A percentile compares a stretch with the other conserved stretches of the same genome.
Conservation (phyloP, 2,797 vertebrate species). For the Poliocrania exsul region DNA sequence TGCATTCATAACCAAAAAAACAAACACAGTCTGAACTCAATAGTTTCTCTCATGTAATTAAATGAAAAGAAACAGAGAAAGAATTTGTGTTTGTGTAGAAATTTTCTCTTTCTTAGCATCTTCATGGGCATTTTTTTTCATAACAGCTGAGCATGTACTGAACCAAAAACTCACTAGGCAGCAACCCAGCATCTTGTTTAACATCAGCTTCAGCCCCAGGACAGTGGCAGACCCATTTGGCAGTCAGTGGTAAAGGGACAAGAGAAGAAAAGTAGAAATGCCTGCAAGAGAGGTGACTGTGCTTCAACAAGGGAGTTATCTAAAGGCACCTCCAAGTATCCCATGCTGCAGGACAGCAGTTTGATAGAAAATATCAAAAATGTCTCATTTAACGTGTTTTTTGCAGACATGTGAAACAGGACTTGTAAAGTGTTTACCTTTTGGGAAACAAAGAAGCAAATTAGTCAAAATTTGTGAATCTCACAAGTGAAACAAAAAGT, state of each 20-base stretch:
- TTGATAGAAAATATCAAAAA: neutral
- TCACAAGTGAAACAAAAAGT: neutral
- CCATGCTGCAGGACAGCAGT: neutral
- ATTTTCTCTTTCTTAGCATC: neutral
- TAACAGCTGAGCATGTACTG: neutral
- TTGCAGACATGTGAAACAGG: neutral
- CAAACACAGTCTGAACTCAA: neutral
- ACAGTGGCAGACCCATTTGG: neutral
- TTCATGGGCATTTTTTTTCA: neutral
- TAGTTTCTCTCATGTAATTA: neutral
- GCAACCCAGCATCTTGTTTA: neutral
- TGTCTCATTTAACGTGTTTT: neutral
- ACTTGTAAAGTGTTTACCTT: neutral
- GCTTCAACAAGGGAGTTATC: neutral
- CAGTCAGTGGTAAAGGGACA: neutral
- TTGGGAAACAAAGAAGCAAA: neutral
- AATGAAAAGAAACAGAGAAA: neutral
- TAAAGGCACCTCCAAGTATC: neutral
- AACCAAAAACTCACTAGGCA: neutral
- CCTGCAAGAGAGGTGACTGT: neutral
- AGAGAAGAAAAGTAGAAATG: neutral
- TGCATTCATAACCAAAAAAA: conserved; percentile 1
- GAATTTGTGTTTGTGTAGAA: neutral
- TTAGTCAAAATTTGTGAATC: neutral
- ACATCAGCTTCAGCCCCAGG: neutral